These are phyloP conservation scores for Triplophysa dalaica DNA, from an alignment of 2,113 vertebrate genomes.

Conservation along the genomic window DNA sequence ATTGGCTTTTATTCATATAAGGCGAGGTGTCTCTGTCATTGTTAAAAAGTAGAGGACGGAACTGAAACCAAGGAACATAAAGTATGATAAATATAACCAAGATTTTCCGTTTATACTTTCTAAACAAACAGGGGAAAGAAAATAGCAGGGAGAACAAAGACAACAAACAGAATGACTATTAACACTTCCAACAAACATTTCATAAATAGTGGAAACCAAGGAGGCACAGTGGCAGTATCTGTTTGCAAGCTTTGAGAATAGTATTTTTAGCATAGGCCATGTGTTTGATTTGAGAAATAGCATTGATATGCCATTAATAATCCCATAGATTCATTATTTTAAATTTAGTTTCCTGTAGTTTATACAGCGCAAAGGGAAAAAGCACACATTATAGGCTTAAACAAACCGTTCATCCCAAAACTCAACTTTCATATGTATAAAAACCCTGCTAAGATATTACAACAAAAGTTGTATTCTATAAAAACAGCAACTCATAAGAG, in stretches of 20 bases:
- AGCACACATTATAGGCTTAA: neutral
- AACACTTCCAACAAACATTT: constrained; percentile 14
- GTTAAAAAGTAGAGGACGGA: neutral
- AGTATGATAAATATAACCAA: neutral
- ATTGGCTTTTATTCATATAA: neutral
- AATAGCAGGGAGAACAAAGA: neutral
- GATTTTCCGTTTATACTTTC: neutral
- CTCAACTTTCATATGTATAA: no score
- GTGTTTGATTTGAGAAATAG: constrained; percentile 9
- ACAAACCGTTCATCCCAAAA: no score
- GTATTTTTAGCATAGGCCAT: constrained; percentile 2
- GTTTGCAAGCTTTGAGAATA: neutral
- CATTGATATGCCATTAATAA: neutral
- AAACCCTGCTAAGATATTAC: no score
- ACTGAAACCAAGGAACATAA: neutral
- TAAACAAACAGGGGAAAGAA: neutral
- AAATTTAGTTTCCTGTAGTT: neutral
- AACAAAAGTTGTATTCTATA: no score
- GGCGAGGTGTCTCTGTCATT: neutral
- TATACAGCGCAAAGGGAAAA: neutral
- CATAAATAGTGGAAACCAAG: constrained; percentile 15
- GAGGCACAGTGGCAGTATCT: neutral
- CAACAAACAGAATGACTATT: constrained; percentile 36
- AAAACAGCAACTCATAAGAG: no score
- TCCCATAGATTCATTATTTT: neutral